These are phyloP conservation scores for Myrmecophaga tridactyla DNA, from an alignment of 2,113 vertebrate species.

Conservation along the genomic window DNA sequence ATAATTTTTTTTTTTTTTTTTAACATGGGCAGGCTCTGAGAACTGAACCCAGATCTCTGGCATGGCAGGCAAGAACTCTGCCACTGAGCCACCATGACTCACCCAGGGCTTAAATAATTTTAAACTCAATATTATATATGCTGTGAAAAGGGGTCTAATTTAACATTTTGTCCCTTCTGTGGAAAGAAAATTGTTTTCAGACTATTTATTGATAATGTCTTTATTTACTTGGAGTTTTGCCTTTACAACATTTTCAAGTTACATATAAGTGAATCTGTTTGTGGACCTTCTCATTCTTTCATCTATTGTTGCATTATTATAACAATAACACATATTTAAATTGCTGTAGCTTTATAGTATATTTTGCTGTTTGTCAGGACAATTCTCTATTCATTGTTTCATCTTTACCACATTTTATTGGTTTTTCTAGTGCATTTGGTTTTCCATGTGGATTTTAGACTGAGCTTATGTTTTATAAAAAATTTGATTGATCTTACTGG, in stretches of 20 bases:
- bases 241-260: not conserved
- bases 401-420: not conserved
- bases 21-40: too few relatives aligned
- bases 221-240: not conserved
- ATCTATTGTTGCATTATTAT: not conserved
- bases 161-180: not conserved
- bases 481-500: slow-evolving; percentile 8
- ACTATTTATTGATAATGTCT: not conserved
- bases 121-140: not conserved
- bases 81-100: too few relatives aligned
- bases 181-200: not conserved
- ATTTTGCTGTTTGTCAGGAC: not conserved
- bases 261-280: not conserved
- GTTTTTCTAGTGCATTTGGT: not conserved
- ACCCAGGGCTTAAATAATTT: not conserved
- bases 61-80: too few relatives aligned
- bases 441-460: not conserved
- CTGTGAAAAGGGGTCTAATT: not conserved
- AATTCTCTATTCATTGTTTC: not conserved
- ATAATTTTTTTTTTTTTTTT: not conserved
- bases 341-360: not conserved
- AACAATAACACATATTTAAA: not conserved
- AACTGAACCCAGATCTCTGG: too few relatives aligned
- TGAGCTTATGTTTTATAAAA: not conserved
- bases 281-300: not conserved